Evolutionary conservation across 2,888 invertebrate species (phyloP).

Genomic region (Panzeria rudis): DNA sequence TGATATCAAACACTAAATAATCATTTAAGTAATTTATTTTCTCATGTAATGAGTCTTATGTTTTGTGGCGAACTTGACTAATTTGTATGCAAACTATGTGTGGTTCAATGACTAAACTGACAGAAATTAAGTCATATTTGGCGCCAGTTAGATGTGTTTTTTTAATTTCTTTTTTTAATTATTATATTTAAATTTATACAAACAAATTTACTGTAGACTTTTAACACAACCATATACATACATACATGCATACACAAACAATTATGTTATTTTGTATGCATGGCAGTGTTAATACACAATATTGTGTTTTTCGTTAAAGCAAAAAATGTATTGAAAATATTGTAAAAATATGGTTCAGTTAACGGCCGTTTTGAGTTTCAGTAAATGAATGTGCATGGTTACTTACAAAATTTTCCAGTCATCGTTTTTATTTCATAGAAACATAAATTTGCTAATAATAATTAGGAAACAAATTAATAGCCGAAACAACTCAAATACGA

Average conservation of each 20-base stretch:
- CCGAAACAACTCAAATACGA: no score
- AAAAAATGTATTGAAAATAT: not conserved
- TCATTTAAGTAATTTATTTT: constrained; percentile 10
- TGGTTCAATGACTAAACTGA: constrained; percentile 51
- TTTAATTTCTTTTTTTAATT: constrained; percentile 39
- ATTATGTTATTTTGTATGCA: not conserved
- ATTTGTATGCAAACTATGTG: constrained; percentile 59
- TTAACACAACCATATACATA: no score
- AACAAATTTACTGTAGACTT: not conserved
- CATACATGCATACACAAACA: no score
- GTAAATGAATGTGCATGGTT: not conserved
- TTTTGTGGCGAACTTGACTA: constrained; percentile 23
- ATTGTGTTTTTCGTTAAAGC: not conserved
- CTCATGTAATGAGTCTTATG: not conserved
- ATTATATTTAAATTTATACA: constrained; percentile 17
- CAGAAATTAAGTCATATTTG: constrained; percentile 63
- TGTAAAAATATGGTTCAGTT: constrained; percentile 23
- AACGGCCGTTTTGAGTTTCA: constrained; percentile 1
- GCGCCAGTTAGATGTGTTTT: constrained; percentile 59
- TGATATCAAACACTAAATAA: constrained; percentile 12
- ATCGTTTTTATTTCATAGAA: not conserved
- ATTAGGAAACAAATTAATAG: no score
- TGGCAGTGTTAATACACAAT: not conserved
- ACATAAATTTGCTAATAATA: not conserved
- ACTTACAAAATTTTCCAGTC: not conserved